phyloP scores from a whole-genome alignment of 1,140 invertebrate genomes.

The Cotesia typhae region DNA sequence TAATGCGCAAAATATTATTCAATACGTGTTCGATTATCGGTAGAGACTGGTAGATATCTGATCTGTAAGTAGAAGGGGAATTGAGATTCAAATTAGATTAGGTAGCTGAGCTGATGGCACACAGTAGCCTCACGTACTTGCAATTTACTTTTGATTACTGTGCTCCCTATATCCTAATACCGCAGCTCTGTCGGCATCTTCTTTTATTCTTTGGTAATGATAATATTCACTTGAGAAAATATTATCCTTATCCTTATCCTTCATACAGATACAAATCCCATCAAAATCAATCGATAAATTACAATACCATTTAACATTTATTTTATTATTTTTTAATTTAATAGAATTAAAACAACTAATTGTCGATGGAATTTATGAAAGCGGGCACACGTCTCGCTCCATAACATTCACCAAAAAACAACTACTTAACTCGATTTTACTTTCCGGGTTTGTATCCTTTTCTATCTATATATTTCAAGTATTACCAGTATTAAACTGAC shows the following conservation, averaged over 20 bases:
- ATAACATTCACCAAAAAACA: no score
- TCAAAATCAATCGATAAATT: background rate
- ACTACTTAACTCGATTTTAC: no score
- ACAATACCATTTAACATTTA: no score
- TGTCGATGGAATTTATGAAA: no score
- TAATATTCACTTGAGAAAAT: slow-evolving; percentile 18
- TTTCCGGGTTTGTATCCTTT: no score
- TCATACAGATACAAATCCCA: background rate
- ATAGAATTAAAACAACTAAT: background rate
- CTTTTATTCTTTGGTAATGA: background rate
- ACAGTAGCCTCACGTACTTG: slow-evolving; percentile 66
- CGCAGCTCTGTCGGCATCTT: slow-evolving; percentile 35
- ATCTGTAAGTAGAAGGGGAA: slow-evolving; percentile 28
- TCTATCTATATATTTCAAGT: no score
- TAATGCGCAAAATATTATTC: slow-evolving; percentile 62
- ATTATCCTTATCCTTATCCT: background rate
- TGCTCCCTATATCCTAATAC: slow-evolving; percentile 56
- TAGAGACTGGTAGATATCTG: no score
- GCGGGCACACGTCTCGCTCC: no score
- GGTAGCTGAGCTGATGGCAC: slow-evolving; percentile 47
- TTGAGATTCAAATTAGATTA: slow-evolving; percentile 65
- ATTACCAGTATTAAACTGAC: no score
- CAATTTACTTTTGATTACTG: slow-evolving; percentile 67
- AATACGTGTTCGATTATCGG: slow-evolving; percentile 64
- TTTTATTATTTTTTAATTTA: background rate